Conservation (phyloP, 2,113 vertebrate species). For the Raphicerus campestris region DNA sequence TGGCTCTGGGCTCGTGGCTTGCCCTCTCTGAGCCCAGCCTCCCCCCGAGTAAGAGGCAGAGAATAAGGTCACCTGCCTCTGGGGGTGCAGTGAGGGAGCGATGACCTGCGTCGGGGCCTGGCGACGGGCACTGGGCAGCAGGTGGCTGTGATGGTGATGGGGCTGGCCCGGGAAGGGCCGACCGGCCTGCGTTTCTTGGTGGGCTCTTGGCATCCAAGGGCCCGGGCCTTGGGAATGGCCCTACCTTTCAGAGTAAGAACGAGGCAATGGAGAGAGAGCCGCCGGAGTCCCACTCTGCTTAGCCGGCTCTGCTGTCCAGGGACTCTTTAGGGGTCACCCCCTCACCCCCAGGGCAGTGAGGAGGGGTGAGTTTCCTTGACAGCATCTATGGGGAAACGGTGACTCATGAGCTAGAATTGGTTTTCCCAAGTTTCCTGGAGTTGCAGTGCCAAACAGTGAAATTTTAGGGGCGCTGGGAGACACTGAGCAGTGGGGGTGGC, state of each 20-base stretch:
- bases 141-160: rapidly evolving
- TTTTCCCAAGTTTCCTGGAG: not conserved
- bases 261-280: not conserved
- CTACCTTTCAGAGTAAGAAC: not conserved
- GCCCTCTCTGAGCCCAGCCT: too few species aligned
- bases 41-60: not conserved
- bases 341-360: not conserved
- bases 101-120: rapidly evolving
- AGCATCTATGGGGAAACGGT: not conserved
- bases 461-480: not conserved
- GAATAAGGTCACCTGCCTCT: not conserved
- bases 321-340: not conserved
- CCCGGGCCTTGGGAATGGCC: not conserved
- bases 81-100: not conserved
- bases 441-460: not conserved
- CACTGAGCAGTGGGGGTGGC: not conserved
- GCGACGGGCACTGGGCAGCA: rapidly evolving
- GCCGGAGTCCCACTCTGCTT: not conserved
- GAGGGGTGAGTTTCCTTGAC: not conserved
- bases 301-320: not conserved
- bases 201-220: not conserved
- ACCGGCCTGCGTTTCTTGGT: rapidly evolving
- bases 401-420: not conserved
- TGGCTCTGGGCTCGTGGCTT: too few species aligned
- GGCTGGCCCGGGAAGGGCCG: not conserved